These are phyloP conservation scores for Porites rus DNA, from an alignment of 92 coral and sea anemone species.

Conservation along the genomic window DNA sequence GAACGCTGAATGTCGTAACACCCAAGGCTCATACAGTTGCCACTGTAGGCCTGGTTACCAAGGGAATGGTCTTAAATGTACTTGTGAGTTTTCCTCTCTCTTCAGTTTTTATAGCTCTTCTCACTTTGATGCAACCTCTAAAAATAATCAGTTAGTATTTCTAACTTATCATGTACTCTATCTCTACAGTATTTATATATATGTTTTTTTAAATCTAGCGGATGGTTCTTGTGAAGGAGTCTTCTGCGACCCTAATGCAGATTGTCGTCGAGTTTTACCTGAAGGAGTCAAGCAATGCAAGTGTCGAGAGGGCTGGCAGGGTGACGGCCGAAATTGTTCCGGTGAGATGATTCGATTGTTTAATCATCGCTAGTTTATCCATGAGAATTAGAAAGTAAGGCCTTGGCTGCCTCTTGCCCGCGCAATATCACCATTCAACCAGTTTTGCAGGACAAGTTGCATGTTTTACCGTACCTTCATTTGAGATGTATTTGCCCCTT, in stretches of 20 bases:
- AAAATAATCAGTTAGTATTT: neutral
- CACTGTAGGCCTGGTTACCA: constrained; percentile 81
- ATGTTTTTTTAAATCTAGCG: constrained; percentile 18
- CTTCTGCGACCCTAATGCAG: constrained; percentile 60
- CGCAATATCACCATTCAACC: too few species aligned
- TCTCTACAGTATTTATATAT: too few species aligned
- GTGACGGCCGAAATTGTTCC: constrained; percentile 46
- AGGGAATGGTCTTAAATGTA: constrained; percentile 71
- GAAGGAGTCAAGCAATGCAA: constrained; percentile 31
- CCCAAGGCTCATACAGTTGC: constrained; percentile 79
- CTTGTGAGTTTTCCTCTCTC: constrained; percentile 37
- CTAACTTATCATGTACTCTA: too few species aligned
- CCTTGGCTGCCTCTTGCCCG: too few species aligned
- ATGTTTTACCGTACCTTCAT: too few species aligned
- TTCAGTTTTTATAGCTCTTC: neutral
- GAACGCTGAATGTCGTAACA: constrained; percentile 66
- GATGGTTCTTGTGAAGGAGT: constrained; percentile 69
- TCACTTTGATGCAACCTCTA: neutral
- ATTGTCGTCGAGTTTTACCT: constrained; percentile 15
- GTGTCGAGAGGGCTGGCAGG: constrained; percentile 56
- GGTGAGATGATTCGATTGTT: constrained; percentile 31
- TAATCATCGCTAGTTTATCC: neutral
- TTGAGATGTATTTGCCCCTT: too few species aligned
- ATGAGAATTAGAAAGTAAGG: neutral
- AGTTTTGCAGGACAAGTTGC: too few species aligned